Evolutionary conservation across 1,140 invertebrate species (phyloP), one percentile per base, ranked within the genome.

Genomic region (Lutraria rhynchaena): DNA sequence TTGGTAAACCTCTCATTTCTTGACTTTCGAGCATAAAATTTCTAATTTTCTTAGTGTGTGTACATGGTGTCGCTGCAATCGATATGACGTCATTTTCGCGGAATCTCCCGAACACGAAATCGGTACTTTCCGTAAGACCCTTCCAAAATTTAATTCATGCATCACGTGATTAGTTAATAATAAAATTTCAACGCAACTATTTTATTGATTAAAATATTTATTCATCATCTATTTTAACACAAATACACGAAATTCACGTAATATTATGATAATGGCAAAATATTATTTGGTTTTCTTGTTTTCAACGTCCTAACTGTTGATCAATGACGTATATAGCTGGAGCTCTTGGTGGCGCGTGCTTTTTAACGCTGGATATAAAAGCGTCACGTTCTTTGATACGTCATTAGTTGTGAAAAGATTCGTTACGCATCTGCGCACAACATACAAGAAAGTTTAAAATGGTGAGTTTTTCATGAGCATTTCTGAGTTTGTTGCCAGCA

Each of bases 1-100:
- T 41, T 5, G 15, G 5, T 5, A 41, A 41, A 41, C 5, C 5
- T 7, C 15, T 41, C 15, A 41, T 41, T 41, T 41, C 15, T 7
- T 41, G 15, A 41, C 5, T 41, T 41, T 7, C 5, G 15, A 7
- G 5, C 5, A 41, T 7, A 7, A 41, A 41, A 41, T 5, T 58
- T 1, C 33, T 24, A 37, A 49, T 51, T 61, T 76, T 29, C n/a
- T 29, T 44, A 9, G 33, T 55, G 27, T 80, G 76, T 80, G 65
- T 69, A 80, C 76, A 80, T 80, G 76, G 76, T 53, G 76, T 80
- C 76, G 76, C 76, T 80, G 46, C 65, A 69, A 46, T 80, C 76
- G 49, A 22, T 11, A 70, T 80, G 76, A 80, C 61, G 76, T 80
- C 76, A 69, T 80, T 80, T 75, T 75, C 58, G 60, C 60, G 63